Evolutionary conservation across 2,113 vertebrate species (phyloP).

Genomic region (Pedetes capensis): DNA sequence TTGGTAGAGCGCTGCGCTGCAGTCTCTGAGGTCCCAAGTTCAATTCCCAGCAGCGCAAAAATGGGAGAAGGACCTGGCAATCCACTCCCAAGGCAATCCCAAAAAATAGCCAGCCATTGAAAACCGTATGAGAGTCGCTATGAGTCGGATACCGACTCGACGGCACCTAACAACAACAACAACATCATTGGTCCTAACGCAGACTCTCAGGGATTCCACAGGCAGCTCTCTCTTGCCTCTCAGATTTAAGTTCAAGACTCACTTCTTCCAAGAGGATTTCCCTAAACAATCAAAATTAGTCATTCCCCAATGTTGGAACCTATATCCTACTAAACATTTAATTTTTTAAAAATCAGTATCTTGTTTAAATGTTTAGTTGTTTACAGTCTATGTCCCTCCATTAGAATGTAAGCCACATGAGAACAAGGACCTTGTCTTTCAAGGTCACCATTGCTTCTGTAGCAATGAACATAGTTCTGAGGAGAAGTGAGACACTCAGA

Average conservation of each 20-base stretch:
- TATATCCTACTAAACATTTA: background rate
- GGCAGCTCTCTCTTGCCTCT: background rate
- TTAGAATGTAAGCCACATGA: background rate
- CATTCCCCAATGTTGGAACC: background rate
- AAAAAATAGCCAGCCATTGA: no score
- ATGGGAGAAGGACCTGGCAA: no score
- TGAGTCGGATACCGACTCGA: no score
- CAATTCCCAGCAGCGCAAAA: no score
- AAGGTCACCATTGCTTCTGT: background rate
- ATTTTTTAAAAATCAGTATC: background rate
- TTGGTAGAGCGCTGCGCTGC: no score
- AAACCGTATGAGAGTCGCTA: no score
- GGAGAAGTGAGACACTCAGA: no score
- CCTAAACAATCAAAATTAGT: background rate
- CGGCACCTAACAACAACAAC: no score
- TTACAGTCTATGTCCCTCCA: background rate
- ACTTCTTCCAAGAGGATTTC: background rate
- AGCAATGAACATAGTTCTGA: background rate
- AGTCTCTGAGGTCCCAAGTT: no score
- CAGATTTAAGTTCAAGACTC: background rate
- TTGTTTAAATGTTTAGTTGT: background rate
- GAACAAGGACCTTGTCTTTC: background rate
- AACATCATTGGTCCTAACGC: background rate
- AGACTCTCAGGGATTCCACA: background rate
- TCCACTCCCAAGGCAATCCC: no score